Percentiles rank a stretch among this genome's conserved stretches.
These are phyloP conservation scores for Tromatobia lineatoria DNA, from an alignment of 2,888 invertebrate genomes.

Conservation along the genomic window DNA sequence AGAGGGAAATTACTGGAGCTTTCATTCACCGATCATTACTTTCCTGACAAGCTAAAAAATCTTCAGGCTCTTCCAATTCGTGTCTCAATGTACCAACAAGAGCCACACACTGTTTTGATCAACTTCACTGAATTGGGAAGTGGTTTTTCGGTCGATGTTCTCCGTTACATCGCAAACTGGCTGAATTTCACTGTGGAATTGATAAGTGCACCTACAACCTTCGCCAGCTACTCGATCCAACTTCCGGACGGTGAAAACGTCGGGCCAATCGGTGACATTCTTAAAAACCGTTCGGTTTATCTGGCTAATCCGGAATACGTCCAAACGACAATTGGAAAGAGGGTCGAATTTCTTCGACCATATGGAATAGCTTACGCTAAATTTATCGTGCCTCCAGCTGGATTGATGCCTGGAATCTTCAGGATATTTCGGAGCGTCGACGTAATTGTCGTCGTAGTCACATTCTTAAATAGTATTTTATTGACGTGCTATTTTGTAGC, in stretches of 20 bases:
- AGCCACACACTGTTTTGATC: constrained; percentile 35
- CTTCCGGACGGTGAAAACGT: constrained; percentile 44
- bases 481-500: constrained; percentile 29
- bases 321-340: neutral
- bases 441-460: neutral
- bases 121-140: constrained; percentile 44
- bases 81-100: constrained; percentile 63
- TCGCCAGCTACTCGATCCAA: constrained; percentile 47
- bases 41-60: constrained; percentile 65
- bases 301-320: constrained; percentile 48
- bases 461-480: constrained; percentile 1
- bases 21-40: constrained; percentile 34
- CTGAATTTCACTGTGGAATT: constrained; percentile 62
- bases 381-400: constrained; percentile 54
- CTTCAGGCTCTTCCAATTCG: constrained; percentile 65
- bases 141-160: constrained; percentile 40
- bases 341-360: constrained; percentile 49
- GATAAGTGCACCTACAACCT: constrained; percentile 33
- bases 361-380: neutral
- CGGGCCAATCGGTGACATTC: constrained; percentile 62
- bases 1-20: constrained; percentile 24
- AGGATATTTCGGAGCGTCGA: constrained; percentile 42
- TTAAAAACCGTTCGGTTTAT: constrained; percentile 58
- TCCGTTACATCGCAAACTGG: constrained; percentile 44
- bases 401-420: constrained; percentile 47